Evolutionary conservation across 2,888 invertebrate species (phyloP).

Genomic region (Artemia sinica): DNA sequence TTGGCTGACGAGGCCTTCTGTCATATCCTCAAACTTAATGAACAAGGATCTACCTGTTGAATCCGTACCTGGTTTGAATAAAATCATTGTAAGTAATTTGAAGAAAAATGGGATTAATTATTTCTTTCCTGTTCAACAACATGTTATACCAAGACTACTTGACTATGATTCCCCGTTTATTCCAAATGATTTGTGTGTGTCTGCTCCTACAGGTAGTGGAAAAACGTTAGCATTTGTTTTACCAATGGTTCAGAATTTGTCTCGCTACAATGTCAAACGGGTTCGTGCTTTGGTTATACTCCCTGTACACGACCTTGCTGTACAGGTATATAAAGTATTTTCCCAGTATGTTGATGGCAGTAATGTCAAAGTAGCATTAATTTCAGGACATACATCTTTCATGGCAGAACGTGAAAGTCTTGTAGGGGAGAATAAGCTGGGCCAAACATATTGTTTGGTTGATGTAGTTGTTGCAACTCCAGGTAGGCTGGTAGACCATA

Average conservation of each 20-base stretch:
- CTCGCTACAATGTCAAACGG: constrained; percentile 43
- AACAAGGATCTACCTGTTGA: constrained; percentile 39
- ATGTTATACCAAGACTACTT: constrained; percentile 57
- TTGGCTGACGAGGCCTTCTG: constrained; percentile 65
- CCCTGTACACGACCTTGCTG: constrained; percentile 77
- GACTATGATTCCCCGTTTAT: constrained; percentile 42
- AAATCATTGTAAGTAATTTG: constrained; percentile 43
- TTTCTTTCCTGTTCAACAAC: constrained; percentile 69
- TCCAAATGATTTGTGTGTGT: constrained; percentile 81
- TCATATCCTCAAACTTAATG: constrained; percentile 54
- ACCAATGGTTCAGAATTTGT: constrained; percentile 63
- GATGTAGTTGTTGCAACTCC: constrained; percentile 87
- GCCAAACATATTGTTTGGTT: constrained; percentile 26
- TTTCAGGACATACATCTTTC: constrained; percentile 46
- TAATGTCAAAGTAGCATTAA: constrained; percentile 47
- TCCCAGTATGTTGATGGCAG: constrained; percentile 48
- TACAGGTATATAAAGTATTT: constrained; percentile 71
- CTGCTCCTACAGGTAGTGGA: constrained; percentile 92
- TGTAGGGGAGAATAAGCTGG: constrained; percentile 23
- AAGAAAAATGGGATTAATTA: constrained; percentile 49
- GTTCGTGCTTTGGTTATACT: constrained; percentile 72
- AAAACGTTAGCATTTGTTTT: constrained; percentile 87
- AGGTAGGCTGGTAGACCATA: constrained; percentile 77
- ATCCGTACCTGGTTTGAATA: constrained; percentile 44
- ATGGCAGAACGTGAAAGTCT: constrained; percentile 37